Base-by-base conservation (phyloP, 2,888 invertebrate species). In the Anorthoa munda region DNA sequence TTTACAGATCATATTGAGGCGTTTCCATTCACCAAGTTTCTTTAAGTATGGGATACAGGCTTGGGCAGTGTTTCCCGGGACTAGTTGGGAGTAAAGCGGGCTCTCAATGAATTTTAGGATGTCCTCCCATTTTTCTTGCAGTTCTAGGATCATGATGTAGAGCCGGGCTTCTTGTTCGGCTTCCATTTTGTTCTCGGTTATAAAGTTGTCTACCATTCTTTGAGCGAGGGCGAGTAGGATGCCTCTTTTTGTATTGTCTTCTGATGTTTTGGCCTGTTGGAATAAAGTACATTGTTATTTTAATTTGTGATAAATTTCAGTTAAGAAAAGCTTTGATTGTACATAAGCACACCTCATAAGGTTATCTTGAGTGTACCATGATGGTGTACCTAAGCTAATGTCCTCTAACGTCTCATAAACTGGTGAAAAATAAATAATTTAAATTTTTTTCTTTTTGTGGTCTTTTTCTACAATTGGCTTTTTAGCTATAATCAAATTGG, bases 101-200 rank as follows among this genome's bases (percentile, higher is more conserved):
- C 98, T 97, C 77, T 98, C 97, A n/a, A 99, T 95, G 74, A 99
- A 97, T 70, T 97, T 97, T 56, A 99, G 93, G 17, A 99, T 98
- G 88, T 98, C 98, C 84, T 98, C 97, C 94, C 97, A 98, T 93
- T 99, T 99, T 51, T 97, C 97, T 92, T 98, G 98, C 21, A 98
- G 95, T 88, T 99, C 94, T 26, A 96, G 86, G 78, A 99, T 98
- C 96, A 99, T 98, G 72, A 99, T 96, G 94, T 99, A 99, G 59
- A 99, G 97, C 74, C 98, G 97, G 0, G 99, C 98, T 93, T 99
- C 99, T 94, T 99, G 99, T 92, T 99, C 99, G 0, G 99, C 98
- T 91, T 99, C 99, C 89, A 99, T 97, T 95, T 98, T 99, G 84
- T 98, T 98, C 80, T 99, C 99, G 9, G 97, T 96, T 71, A 99